Conservation (phyloP, 2,113 vertebrate genomes). For the Albula goreensis region DNA sequence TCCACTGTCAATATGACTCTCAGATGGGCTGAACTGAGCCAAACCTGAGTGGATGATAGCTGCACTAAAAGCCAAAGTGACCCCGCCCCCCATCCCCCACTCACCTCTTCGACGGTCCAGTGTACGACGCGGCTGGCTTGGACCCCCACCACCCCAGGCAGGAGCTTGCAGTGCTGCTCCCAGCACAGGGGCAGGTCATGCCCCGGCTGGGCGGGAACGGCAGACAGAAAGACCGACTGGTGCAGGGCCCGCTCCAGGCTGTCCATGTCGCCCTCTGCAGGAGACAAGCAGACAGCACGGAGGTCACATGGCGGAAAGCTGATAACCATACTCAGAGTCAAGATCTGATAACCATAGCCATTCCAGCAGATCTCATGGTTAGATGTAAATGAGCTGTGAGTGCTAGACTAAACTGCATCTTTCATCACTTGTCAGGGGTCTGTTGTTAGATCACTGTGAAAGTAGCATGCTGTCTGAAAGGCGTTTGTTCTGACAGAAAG, state of each 20-base stretch:
- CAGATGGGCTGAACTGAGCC: no score
- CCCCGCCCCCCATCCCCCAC: neutral
- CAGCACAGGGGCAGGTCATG: constrained; percentile 65
- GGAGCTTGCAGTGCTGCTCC: constrained; percentile 68
- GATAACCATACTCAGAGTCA: no score
- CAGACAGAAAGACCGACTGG: constrained; percentile 65
- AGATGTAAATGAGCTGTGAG: no score
- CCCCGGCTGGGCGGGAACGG: constrained; percentile 63
- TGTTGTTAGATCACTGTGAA: neutral
- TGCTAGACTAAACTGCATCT: neutral
- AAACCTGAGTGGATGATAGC: no score
- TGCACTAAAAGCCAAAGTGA: no score
- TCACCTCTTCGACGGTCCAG: constrained; percentile 73
- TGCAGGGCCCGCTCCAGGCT: constrained; percentile 56
- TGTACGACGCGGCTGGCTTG: constrained; percentile 53
- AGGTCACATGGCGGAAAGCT: neutral
- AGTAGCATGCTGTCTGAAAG: no score
- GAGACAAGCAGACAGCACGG: constrained; percentile 5
- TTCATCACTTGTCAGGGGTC: neutral
- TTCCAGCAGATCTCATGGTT: no score
- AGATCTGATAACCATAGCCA: no score
- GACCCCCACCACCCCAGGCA: constrained; percentile 59
- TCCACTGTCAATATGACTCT: no score
- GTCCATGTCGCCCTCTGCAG: constrained; percentile 51
- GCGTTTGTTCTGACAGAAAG: neutral